phyloP scores from a whole-genome alignment of 2,113 vertebrate species.

The Capreolus pygargus region DNA sequence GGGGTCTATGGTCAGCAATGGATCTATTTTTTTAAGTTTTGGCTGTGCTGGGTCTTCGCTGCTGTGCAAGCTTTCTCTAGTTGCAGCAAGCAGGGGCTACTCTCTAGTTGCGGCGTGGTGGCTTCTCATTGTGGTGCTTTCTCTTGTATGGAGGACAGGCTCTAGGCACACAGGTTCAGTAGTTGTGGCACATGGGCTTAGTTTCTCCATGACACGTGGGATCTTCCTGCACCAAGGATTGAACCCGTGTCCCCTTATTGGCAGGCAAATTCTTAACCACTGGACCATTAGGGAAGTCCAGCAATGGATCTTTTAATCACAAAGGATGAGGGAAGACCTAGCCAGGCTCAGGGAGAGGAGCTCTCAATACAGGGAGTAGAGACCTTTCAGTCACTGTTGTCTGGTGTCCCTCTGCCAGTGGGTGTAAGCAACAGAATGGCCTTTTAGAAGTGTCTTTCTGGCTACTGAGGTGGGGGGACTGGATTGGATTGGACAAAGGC shows the following conservation, averaged over 20 bases:
- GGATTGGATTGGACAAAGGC: neutral
- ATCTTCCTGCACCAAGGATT: neutral
- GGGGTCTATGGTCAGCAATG: neutral
- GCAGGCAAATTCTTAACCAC: neutral
- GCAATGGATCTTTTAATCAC: neutral
- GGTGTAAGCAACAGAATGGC: neutral
- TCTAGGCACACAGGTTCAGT: neutral
- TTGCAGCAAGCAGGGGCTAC: neutral
- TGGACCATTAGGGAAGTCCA: neutral
- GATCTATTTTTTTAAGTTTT: neutral
- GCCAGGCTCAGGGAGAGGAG: neutral
- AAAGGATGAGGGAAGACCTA: neutral
- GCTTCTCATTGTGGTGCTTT: neutral
- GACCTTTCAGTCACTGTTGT: neutral
- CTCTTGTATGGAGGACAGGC: neutral
- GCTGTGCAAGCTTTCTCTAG: neutral
- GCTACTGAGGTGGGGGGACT: neutral
- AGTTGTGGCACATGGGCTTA: neutral
- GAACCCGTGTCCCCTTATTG: neutral
- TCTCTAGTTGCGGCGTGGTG: neutral
- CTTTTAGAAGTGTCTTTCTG: neutral
- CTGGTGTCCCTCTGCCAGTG: neutral
- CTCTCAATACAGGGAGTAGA: neutral
- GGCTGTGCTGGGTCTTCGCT: neutral
- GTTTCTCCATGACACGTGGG: neutral